phyloP scores from a whole-genome alignment of 2,113 vertebrate species.

The Misgurnus mizolepis region DNA sequence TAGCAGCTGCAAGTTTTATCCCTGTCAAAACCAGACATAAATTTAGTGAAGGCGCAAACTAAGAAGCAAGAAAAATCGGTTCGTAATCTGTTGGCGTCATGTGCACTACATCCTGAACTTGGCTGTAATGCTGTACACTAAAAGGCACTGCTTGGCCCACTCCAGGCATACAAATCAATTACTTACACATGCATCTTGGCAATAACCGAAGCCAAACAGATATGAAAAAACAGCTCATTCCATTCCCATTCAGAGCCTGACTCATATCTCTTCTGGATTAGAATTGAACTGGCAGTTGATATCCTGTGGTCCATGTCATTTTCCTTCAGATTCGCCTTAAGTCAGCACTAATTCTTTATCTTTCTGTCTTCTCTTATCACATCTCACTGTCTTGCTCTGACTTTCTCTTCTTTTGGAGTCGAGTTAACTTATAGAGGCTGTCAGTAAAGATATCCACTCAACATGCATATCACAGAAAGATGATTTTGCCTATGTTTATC shows the following conservation, averaged over 20 bases:
- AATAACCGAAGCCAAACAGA: constrained; percentile 37
- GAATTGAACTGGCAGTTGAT: constrained; percentile 25
- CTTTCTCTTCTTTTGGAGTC: neutral
- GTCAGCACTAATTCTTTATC: constrained; percentile 25
- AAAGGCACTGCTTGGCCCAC: constrained; percentile 30
- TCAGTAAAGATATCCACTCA: constrained; percentile 10
- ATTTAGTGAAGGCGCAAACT: neutral
- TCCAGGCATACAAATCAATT: constrained; percentile 42
- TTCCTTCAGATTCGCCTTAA: constrained; percentile 20
- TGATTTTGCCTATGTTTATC: neutral
- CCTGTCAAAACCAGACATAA: constrained; percentile 9
- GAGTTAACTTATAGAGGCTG: constrained; percentile 21
- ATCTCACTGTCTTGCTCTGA: neutral
- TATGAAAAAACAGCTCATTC: constrained; percentile 39
- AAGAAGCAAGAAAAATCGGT: constrained; percentile 18
- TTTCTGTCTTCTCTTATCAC: constrained; percentile 4
- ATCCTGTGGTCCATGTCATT: constrained; percentile 5
- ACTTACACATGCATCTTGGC: constrained; percentile 17
- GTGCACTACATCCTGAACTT: constrained; percentile 30
- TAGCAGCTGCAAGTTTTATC: neutral
- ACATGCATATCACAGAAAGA: neutral
- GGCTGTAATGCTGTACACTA: constrained; percentile 12
- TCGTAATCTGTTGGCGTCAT: constrained; percentile 25
- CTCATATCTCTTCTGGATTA: constrained; percentile 7
- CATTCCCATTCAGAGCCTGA: constrained; percentile 15